Evolutionary conservation across 64 coral and sea anemone genomes (phyloP), one percentile per base, ranked within the genome.

Genomic region (Montipora capricornis): DNA sequence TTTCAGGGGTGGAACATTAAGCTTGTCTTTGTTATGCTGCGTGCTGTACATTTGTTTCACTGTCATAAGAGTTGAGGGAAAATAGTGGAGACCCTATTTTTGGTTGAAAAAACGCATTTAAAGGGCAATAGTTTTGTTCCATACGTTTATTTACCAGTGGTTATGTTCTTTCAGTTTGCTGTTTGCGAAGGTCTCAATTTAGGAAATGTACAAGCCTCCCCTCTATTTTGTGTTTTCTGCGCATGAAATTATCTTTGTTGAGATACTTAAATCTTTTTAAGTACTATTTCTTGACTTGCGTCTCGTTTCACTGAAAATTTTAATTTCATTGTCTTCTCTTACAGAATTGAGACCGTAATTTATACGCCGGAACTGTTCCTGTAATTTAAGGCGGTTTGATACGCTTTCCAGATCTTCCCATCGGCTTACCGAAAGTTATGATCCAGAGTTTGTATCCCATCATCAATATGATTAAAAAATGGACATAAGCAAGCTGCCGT

Each of bases 341-440:
- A 49, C 82, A 86, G 82, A 73, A 48, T 86, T 86, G 67, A 86
- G 66, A 46, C 82, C 82, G 66, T 86, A 68, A 86, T 66, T 84
- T 55, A 37, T 6, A 51, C 82, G 45, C 47, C 82, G 44, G 82
- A 66, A 24, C 64, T 86, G 82, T 49, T 73, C 68, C 46, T 71
- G 82, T 66, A 68, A 49, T 71, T 71, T 73, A 66, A 37, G 47
- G 64, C 8, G 68, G 19, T 86, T 86, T 71, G 45, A 71, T 86
- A 73, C 82, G 67, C 47, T 86, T 73, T 71, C 15, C 66, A 44
- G 57, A 20, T 71, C 11, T 57, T 57, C 62, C 3, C 44, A 49
- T 49, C 44, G 50, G 8, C 51, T 71, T 73, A 17, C 45, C 11
- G 17, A 86, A 86, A 60, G 82, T 47, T 71, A 86, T 86, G 82